Evolutionary conservation across 53 echinoderm and acorn worm genomes (phyloP), one percentile per base, ranked within the genome.

Genomic region (Arbacia lixula): DNA sequence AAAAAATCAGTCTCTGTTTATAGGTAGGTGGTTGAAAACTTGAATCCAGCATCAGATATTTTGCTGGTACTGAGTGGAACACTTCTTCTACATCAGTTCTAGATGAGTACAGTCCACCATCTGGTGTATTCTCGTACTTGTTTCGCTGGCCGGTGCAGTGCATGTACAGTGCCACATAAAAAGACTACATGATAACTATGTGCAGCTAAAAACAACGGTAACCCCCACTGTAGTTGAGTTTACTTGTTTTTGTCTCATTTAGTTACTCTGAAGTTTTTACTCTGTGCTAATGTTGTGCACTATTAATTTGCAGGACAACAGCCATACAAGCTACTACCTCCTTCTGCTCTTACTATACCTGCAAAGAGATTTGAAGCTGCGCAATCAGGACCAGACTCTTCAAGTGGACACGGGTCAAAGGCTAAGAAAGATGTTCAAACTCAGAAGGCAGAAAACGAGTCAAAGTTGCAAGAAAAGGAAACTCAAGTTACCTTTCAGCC

Each of bases 301-400:
- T 14, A 12, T 77, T 14, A 12, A 40, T 16, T 2, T 63, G 25
- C 79, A 81, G 82, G 49, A 36, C 20, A 19, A 49, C 62, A 36
- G 25, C 12, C 82, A 39, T 81, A 81, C 64, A 81, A 31, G 30
- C 30, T 81, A 33, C 43, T 81, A n/a, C 62, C 42, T 8, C 82
- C 82, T 9, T 61, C 82, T 9, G 43, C 82, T 29, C 64, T 81
- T 25, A 81, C 82, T 29, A 49, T 63, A 3, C 17, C 82, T 26
- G 62, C 82, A 36, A 81, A 81, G 28, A 21, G 24, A 36, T 12
- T 36, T 2, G 37, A 36, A 11, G 58, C 54, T 54, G 26, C 14
- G 25, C 16, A 56, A 58, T 56, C 19, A 3, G 58, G 26, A 6
- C n/a, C n/a, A n/a, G n/a, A n/a, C n/a, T n/a, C n/a, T n/a, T n/a